A percentile compares a stretch with the other conserved stretches of the same genome.
Evolutionary conservation across 2,888 invertebrate genomes (phyloP).

Genomic region (Lamellibrachia columna): DNA sequence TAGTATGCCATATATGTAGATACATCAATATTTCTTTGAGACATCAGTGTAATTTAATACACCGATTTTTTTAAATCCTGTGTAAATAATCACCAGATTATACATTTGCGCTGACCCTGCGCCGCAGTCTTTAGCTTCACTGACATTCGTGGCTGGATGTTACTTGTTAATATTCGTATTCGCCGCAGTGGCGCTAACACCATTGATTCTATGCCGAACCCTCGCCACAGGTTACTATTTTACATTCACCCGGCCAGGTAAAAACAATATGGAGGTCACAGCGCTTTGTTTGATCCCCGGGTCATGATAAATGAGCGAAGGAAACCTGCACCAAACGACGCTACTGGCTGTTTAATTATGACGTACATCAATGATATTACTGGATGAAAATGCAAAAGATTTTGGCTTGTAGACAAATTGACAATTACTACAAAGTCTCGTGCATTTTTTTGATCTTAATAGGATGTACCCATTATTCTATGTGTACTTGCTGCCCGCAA

Average conservation of each 20-base stretch:
- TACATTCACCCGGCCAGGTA: background rate
- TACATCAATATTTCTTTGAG: background rate
- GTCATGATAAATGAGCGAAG: background rate
- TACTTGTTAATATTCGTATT: background rate
- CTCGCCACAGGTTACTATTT: background rate
- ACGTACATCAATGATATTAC: no score
- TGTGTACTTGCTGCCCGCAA: no score
- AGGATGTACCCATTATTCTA: no score
- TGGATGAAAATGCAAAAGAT: no score
- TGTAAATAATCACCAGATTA: background rate
- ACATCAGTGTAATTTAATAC: background rate
- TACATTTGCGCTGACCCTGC: background rate
- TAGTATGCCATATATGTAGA: background rate
- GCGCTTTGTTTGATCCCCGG: background rate
- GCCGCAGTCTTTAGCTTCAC: background rate
- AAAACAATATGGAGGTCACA: slow-evolving; percentile 1
- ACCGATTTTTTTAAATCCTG: background rate
- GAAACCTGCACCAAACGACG: background rate
- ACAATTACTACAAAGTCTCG: no score
- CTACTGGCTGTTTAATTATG: background rate
- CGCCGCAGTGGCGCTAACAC: background rate
- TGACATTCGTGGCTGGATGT: background rate
- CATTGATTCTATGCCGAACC: background rate
- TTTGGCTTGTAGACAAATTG: no score
- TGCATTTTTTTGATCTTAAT: no score